A percentile compares a stretch with the other conserved stretches of the same genome.
Evolutionary conservation across 1,140 invertebrate genomes (phyloP).

Genomic region (Neodiprion fabricii): DNA sequence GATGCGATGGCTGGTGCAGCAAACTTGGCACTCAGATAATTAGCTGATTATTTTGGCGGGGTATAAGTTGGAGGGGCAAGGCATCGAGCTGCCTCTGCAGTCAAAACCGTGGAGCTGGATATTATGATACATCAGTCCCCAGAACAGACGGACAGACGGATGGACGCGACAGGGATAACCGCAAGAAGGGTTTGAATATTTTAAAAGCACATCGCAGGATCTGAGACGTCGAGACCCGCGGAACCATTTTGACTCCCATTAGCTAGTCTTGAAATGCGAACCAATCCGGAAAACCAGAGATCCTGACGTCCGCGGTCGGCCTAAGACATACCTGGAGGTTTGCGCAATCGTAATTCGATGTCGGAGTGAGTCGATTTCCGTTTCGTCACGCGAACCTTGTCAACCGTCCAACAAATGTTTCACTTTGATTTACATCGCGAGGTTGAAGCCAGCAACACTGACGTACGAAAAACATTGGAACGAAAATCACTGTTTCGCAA

Average conservation of each 20-base stretch:
- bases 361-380: too few relatives aligned
- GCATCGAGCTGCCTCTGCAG: too few relatives aligned
- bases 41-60: constrained; percentile 10
- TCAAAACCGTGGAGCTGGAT: background rate
- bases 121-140: background rate
- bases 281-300: background rate
- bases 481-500: too few relatives aligned
- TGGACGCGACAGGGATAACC: constrained; percentile 1
- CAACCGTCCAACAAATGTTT: too few relatives aligned
- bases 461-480: too few relatives aligned
- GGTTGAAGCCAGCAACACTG: too few relatives aligned
- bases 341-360: too few relatives aligned
- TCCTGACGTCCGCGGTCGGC: too few relatives aligned
- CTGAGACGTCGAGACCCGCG: background rate
- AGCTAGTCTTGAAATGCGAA: background rate
- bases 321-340: too few relatives aligned
- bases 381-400: too few relatives aligned
- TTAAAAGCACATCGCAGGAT: background rate
- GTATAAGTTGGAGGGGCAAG: too few relatives aligned
- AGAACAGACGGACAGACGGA: background rate
- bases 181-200: constrained; percentile 7
- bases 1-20: background rate
- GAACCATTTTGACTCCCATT: background rate
- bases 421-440: too few relatives aligned
- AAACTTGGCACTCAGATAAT: constrained; percentile 25